These are phyloP conservation scores for Aphelenchoides avenae DNA, from an alignment of 1,140 invertebrate genomes.

Conservation along the genomic window DNA sequence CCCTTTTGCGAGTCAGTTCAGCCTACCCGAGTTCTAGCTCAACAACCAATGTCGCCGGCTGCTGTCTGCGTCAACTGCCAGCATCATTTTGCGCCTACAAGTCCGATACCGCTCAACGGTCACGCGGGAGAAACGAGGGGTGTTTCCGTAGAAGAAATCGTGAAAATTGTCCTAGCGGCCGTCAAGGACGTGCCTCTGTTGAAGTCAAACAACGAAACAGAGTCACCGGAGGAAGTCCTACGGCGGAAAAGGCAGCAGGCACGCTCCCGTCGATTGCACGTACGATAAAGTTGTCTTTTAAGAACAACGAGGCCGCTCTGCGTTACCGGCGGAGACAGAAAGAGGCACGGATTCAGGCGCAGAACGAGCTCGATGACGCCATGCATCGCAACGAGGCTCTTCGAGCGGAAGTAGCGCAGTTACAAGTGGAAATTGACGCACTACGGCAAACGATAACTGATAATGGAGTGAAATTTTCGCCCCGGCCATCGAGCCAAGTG, in stretches of 20 bases:
- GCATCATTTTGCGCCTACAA: no score
- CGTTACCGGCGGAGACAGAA: conserved; percentile 34
- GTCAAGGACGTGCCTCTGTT: conserved; percentile 28
- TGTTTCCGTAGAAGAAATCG: conserved; percentile 38
- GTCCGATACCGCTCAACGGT: no score
- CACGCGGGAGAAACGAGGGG: conserved; percentile 7
- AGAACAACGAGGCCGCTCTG: conserved; percentile 47
- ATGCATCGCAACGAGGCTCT: conserved; percentile 20
- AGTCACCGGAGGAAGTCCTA: conserved; percentile 45
- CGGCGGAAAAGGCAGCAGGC: conserved; percentile 44
- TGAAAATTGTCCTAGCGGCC: conserved; percentile 34
- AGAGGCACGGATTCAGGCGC: conserved; percentile 18
- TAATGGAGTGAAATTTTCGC: not conserved
- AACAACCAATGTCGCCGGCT: no score
- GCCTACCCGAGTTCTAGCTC: no score
- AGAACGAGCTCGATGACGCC: conserved; percentile 30
- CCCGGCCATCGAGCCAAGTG: not conserved
- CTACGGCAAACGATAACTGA: conserved; percentile 16
- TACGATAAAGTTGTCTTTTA: not conserved
- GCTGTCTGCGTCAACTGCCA: no score
- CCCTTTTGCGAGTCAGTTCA: no score
- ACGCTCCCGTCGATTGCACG: not conserved
- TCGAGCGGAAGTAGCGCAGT: conserved; percentile 17
- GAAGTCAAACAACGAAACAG: not conserved
- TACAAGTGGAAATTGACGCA: conserved; percentile 40